Evolutionary conservation across 1,140 invertebrate genomes (phyloP).

Genomic region (Drosophila azteca): DNA sequence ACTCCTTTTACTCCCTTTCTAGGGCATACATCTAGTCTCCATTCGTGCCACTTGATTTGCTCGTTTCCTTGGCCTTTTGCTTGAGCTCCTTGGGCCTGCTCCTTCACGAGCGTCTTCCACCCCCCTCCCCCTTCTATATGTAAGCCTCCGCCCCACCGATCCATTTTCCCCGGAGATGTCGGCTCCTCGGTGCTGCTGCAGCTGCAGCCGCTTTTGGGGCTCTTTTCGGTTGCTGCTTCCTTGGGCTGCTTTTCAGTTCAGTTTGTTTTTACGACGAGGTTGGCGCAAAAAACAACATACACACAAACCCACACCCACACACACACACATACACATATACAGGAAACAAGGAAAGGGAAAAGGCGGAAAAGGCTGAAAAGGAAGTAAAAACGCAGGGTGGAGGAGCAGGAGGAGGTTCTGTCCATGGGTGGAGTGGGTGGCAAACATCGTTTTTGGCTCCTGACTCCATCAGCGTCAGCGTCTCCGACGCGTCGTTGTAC

Average conservation of each 20-base stretch:
- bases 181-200: not conserved
- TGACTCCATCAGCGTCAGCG: slow-evolving; percentile 57
- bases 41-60: slow-evolving; percentile 12
- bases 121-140: too few relatives aligned
- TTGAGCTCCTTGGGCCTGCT: slow-evolving; percentile 24
- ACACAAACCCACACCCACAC: slow-evolving; percentile 7
- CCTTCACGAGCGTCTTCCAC: too few relatives aligned
- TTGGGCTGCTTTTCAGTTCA: slow-evolving; percentile 65
- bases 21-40: slow-evolving; percentile 23
- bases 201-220: slow-evolving; percentile 6
- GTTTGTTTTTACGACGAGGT: slow-evolving; percentile 77
- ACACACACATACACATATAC: not conserved
- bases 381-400: slow-evolving; percentile 28
- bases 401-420: not conserved
- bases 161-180: slow-evolving; percentile 34
- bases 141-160: not conserved
- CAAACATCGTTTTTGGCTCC: slow-evolving; percentile 59
- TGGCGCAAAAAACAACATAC: slow-evolving; percentile 47
- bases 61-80: slow-evolving; percentile 42
- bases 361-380: not conserved
- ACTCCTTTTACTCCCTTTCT: not conserved
- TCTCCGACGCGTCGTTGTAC: slow-evolving; percentile 64
- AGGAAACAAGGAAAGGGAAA: not conserved
- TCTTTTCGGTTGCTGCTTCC: slow-evolving; percentile 34
- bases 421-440: slow-evolving; percentile 7